Base-by-base conservation (phyloP, 2,888 invertebrate species). In the Ligdia adustata region DNA sequence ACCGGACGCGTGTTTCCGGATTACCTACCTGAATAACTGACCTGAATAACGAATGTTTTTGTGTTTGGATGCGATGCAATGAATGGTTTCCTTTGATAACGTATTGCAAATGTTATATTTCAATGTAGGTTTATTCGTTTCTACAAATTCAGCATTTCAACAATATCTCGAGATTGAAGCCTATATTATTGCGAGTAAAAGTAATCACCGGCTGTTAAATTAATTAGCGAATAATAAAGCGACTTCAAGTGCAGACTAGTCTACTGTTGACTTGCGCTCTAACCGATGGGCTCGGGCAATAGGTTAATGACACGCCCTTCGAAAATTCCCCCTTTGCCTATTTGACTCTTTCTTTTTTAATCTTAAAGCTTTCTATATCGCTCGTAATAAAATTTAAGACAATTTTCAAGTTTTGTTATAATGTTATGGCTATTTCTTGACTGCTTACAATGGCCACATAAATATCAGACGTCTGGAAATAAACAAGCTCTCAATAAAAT, bases 301-400 rank as follows among this genome's bases (percentile, higher is more conserved):
- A 60, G 57, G 59, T 60, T 61, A 63, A 62, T 33, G 59, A 52
- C 53, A 43, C 49, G 48, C 52, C 52, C 49, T 57, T 53, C 54
- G 52, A 51, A 53, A 50, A 39, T 40, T 45, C 41, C 28, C 31
- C 43, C 57, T 34, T 6, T 34, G 39, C 34, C 16, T 14, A 9
- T 20, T 27, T 9, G 28, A 31, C 39, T 41, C 32, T 35, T 13
- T 47, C 33, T 38, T 13, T 47, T 29, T 22, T 26, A 15, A 9
- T 9, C 27, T 31, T 9, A n/a, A n/a, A 12, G 7, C 7, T 27
- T 35, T 55, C 14, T 9, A 9, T 57, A 51, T 45, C 52, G 52
- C 43, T 24, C 48, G 54, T 55, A 49, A 54, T 62, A 56, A 51
- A 50, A 55, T 59, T 60, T 62, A 58, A 39, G 55, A 46, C 43